A percentile compares a stretch with the other conserved stretches of the same genome.
These are phyloP conservation scores for Brevimyrus niger DNA, from an alignment of 2,113 vertebrate species.

Conservation along the genomic window DNA sequence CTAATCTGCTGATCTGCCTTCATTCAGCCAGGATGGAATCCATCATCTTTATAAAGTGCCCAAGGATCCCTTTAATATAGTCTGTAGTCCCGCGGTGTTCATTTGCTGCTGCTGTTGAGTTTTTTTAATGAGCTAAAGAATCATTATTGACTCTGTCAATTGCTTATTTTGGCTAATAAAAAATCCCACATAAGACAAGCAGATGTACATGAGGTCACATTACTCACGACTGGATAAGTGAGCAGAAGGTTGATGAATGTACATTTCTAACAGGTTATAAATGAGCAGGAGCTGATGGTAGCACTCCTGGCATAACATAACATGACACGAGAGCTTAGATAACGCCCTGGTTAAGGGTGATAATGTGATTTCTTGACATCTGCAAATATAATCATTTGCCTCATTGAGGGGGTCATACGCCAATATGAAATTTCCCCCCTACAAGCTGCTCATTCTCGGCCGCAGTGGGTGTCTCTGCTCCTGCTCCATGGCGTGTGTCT, in stretches of 20 bases:
- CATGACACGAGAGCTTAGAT: background rate
- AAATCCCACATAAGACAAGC: background rate
- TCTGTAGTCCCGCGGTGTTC: background rate
- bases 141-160: background rate
- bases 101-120: background rate
- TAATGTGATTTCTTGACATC: background rate
- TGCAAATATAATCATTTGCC: background rate
- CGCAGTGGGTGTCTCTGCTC: background rate
- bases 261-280: background rate
- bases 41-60: background rate
- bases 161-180: background rate
- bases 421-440: background rate
- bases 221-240: background rate
- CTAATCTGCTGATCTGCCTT: slow-evolving; percentile 7
- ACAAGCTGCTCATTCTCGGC: background rate
- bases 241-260: background rate
- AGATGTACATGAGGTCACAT: background rate
- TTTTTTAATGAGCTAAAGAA: background rate
- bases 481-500: background rate
- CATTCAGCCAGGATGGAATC: background rate
- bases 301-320: background rate
- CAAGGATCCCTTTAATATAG: background rate
- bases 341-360: background rate
- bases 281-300: background rate
- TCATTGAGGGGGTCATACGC: background rate